Evolutionary conservation across 2,113 vertebrate species (phyloP).

Genomic region (Microtus montanus): DNA sequence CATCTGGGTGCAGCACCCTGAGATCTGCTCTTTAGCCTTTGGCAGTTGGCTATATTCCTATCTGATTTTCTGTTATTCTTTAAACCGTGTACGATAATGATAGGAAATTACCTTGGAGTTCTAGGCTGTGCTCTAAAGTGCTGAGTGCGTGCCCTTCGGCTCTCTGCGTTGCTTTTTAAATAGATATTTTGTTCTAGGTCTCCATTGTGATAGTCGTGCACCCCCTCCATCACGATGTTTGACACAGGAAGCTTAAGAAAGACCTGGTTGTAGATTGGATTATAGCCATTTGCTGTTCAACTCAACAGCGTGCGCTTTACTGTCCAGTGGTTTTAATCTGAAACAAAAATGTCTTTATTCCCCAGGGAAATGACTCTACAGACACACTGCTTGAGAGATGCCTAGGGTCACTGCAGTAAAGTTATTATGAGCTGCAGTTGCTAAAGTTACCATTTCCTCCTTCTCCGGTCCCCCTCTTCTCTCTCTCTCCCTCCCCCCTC

Average conservation of each 20-base stretch:
- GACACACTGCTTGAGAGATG: background rate
- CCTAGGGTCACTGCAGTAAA: background rate
- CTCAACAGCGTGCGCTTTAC: background rate
- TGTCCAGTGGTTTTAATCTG: background rate
- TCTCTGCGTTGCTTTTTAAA: background rate
- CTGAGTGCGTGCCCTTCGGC: background rate
- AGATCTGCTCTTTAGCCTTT: background rate
- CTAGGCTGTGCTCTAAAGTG: background rate
- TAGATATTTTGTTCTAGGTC: background rate
- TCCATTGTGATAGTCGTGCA: background rate
- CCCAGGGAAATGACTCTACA: background rate
- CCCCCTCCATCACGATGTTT: background rate
- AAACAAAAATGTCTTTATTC: background rate
- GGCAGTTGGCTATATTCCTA: background rate
- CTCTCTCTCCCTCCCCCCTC: background rate
- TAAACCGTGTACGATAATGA: conserved; percentile 3
- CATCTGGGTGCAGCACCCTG: background rate
- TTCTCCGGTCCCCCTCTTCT: background rate
- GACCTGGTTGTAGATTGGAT: background rate
- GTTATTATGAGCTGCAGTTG: background rate
- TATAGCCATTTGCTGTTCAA: background rate
- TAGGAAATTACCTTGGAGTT: background rate
- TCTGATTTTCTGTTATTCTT: background rate
- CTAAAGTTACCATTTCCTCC: background rate
- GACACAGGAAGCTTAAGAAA: background rate